Percentiles rank a stretch among this genome's conserved stretches.
These are phyloP conservation scores for Therioaphis trifolii DNA, from an alignment of 2,888 invertebrate species.

Conservation along the genomic window DNA sequence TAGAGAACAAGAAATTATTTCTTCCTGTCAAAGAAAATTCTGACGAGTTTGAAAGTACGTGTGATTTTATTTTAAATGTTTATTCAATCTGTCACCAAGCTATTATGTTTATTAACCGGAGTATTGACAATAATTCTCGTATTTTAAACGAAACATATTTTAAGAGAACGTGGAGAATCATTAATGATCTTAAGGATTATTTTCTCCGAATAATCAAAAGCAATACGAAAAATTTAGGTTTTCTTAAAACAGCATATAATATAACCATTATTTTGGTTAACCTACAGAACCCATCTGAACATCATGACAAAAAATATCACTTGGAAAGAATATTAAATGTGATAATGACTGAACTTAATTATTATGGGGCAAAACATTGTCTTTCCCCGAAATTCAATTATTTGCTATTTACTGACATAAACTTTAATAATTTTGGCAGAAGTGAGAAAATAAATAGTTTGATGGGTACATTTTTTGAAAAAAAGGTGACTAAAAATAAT, in stretches of 20 bases:
- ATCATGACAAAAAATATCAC: not conserved
- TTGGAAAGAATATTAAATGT: not conserved
- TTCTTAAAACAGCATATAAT: not conserved
- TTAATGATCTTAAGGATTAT: not conserved
- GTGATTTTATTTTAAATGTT: not conserved
- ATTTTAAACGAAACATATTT: not conserved
- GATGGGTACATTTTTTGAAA: too few relatives aligned
- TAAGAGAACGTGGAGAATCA: not conserved
- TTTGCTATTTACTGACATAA: not conserved
- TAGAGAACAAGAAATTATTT: not conserved
- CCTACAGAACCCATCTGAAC: not conserved
- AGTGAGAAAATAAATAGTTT: too few relatives aligned
- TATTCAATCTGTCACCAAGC: not conserved
- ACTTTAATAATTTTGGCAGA: too few relatives aligned
- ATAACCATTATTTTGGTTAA: not conserved
- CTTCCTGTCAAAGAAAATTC: not conserved
- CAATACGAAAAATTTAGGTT: not conserved
- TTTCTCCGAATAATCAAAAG: not conserved
- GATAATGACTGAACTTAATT: not conserved
- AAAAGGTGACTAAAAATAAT: too few relatives aligned
- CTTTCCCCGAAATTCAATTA: not conserved
- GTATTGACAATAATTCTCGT: not conserved
- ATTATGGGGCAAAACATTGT: not conserved
- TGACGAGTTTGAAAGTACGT: not conserved
- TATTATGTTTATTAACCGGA: not conserved